A percentile compares a stretch with the other conserved stretches of the same genome.
phyloP scores from a whole-genome alignment of 2,888 invertebrate genomes.

The Timandra comae region DNA sequence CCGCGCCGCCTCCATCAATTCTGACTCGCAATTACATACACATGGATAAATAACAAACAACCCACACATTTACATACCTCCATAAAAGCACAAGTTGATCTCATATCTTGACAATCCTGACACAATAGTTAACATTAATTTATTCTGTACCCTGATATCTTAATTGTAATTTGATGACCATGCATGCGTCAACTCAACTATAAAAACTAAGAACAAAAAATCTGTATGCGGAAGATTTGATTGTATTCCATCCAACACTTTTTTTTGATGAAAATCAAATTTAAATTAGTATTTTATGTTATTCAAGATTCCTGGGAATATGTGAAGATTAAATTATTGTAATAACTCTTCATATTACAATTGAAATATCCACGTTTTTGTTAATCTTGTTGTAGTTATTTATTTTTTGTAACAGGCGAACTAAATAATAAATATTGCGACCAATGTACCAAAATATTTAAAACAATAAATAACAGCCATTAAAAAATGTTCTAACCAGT shows the following conservation, averaged over 20 bases:
- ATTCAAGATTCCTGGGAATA: slow-evolving; percentile 17
- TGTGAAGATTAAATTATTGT: background rate
- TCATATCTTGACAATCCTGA: slow-evolving; percentile 51
- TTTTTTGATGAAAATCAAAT: slow-evolving; percentile 20
- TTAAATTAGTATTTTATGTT: slow-evolving; percentile 18
- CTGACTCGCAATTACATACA: slow-evolving; percentile 25
- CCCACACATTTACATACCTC: slow-evolving; percentile 15
- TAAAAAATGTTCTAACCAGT: no score
- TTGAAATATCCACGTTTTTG: no score
- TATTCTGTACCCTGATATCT: slow-evolving; percentile 47
- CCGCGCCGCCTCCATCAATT: slow-evolving; percentile 20
- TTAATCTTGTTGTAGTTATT: no score
- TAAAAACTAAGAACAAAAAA: slow-evolving; percentile 31
- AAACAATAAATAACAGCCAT: no score
- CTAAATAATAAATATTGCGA: no score
- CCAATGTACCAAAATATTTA: no score
- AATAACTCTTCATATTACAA: no score
- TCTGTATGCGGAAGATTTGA: slow-evolving; percentile 32
- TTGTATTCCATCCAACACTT: slow-evolving; percentile 27
- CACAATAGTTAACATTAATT: slow-evolving; percentile 37
- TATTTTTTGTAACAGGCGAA: no score
- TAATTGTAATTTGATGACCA: slow-evolving; percentile 51
- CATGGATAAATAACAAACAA: slow-evolving; percentile 28
- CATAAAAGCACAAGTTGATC: slow-evolving; percentile 39
- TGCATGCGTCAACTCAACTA: slow-evolving; percentile 31